Base-by-base conservation (phyloP, 1,140 invertebrate species). In the Sinonovacula constricta region DNA sequence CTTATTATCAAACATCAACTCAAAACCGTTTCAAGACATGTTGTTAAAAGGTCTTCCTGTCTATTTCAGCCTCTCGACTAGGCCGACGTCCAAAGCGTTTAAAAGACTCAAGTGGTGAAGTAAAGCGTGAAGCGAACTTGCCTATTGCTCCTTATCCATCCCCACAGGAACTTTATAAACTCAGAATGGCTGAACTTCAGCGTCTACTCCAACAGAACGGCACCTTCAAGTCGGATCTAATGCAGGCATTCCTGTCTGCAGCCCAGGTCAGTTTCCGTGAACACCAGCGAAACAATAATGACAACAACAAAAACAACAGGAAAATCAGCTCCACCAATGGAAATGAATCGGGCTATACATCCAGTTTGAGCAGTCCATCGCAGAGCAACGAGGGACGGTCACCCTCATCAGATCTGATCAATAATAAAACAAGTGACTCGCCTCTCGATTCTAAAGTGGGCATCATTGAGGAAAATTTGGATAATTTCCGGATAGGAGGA, bases 1-100 rank as follows among this genome's bases (percentile, higher is more conserved):
- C n/a, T n/a, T n/a, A n/a, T n/a, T n/a, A n/a, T n/a, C n/a, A n/a
- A n/a, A n/a, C n/a, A n/a, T n/a, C n/a, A n/a, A n/a, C n/a, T n/a
- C n/a, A n/a, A n/a, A n/a, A n/a, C n/a, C n/a, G n/a, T n/a, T n/a
- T n/a, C n/a, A n/a, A n/a, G n/a, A n/a, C n/a, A n/a, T n/a, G n/a
- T n/a, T n/a, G n/a, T n/a, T n/a, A n/a, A n/a, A n/a, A n/a, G n/a
- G n/a, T n/a, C n/a, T n/a, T n/a, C n/a, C n/a, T n/a, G n/a, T n/a
- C n/a, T 22, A 77, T 83, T 83, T 34, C 81, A 91, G 90, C 91
- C 15, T 91, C 91, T 45, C 81, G 91, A 54, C 84, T 91, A 26
- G 91, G 91, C n/a, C 81, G 91, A 54, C 76, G 91, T 34, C 91
- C 91, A 39, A 91, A 91, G 69, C 83, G 90, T 26, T 82, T 90